Evolutionary conservation across 1,140 invertebrate species (phyloP), one percentile per base, ranked within the genome.

Genomic region (Coboldia fuscipes): DNA sequence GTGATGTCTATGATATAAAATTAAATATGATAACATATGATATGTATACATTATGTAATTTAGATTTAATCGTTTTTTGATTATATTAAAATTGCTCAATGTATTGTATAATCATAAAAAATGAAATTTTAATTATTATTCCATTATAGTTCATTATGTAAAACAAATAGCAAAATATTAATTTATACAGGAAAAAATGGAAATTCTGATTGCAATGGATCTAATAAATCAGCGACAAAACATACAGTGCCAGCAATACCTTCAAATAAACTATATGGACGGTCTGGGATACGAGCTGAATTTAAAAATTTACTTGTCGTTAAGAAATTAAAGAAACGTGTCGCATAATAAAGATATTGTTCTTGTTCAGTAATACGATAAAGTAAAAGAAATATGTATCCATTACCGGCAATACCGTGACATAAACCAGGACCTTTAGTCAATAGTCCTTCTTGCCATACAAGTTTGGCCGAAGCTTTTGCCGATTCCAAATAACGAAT

Each of bases 401-500:
- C 88, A 61, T 94, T 96, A 40, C 89, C 90, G 47, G 83, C 63
- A 13, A 82, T 72, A 2, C 90, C 90, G 54, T 97, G 89, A 54
- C 90, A 94, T 4, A 96, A 58, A 33, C 86, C 77, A 51, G 83
- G 89, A 7, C 89, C 86, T 60, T 93, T 94, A 39, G 62, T 71
- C 12, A 89, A 58, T n/a, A 94, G 48, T 21, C 89, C 88, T 42
- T 82, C 57, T 37, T 68, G 39, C 89, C 89, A 94, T 34, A 85
- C 66, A 15, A 84, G 65, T 34, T 89, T 73, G 13, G 69, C 75
- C 47, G 73, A 80, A 41, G 70, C 54, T 34, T 68, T 39, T 7
- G 83, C 82, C 31, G 65, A 64, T 41, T 75, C 50, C 30, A 89
- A 48, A 58, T 90, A 94, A 42, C 70, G 63, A 13, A 67, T 48